Percentiles rank a stretch among this genome's conserved stretches.
phyloP scores from a whole-genome alignment of 2,797 vertebrate species.

The Podarcis siculus region DNA sequence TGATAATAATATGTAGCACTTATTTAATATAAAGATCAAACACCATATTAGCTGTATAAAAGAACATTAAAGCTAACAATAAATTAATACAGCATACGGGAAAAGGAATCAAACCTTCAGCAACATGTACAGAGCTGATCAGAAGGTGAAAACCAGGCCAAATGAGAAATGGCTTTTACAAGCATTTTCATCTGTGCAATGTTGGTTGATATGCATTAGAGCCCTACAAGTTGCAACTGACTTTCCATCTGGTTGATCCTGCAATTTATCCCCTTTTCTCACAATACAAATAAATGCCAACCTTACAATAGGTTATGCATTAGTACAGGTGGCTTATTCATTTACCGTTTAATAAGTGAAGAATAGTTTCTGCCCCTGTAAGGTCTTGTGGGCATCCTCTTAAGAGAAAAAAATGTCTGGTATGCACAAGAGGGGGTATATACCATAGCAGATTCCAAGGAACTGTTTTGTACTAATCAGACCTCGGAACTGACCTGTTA shows the following conservation, averaged over 20 bases:
- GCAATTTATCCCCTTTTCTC: background rate
- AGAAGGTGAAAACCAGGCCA: background rate
- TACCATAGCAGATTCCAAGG: constrained; percentile 47
- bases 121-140: background rate
- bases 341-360: constrained; percentile 24
- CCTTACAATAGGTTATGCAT: background rate
- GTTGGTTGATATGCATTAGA: background rate
- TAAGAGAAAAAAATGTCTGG: constrained; percentile 40
- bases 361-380: background rate
- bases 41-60: background rate
- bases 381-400: constrained; percentile 26
- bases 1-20: background rate
- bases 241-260: background rate
- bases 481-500: constrained; percentile 45
- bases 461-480: constrained; percentile 36
- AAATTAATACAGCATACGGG: background rate
- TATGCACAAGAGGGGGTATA: constrained; percentile 30
- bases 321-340: background rate
- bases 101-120: background rate
- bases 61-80: background rate
- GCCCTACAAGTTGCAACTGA: background rate
- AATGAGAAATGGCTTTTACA: background rate
- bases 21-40: background rate
- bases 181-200: background rate
- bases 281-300: constrained; percentile 17